Base-by-base conservation (phyloP, 2,113 vertebrate species). In the Sylvietta virens region DNA sequence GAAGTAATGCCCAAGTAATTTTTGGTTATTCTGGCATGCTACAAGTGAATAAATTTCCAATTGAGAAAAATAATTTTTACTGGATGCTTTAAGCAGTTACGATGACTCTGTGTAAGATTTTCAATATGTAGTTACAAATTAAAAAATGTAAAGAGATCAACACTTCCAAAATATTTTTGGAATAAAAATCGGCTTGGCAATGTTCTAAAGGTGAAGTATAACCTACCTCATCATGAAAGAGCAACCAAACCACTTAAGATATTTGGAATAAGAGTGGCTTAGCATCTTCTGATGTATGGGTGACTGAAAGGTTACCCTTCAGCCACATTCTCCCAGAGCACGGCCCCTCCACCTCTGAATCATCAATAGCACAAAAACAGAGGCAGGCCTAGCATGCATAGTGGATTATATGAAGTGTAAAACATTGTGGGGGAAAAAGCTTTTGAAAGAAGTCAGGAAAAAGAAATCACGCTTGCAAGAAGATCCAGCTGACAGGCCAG, bases 401-500 rank as follows among this genome's bases (percentile, higher is more conserved):
- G 98, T 98, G 98, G 98, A 98, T 98, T 99, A 99, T 98, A 99
- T 98, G 98, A 99, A 99, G 98, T 99, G 99, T 99, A 99, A 99
- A 99, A 99, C 98, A 99, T 98, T 98, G 98, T 97, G 88, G 80
- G 80, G 91, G 65, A 80, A 69, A 98, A 98, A 98, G 98, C 98
- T 98, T 98, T 98, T 98, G 98, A 98, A 98, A 98, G 98, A 98
- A 96, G 98, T 98, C 84, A 97, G 97, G 98, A 98, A 98, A 98
- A 97, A 98, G 97, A 98, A 98, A 98, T 98, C 98, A 98, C 88
- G 78, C 98, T 98, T 97, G 97, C 97, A 98, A 96, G 98, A 98
- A 98, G 98, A 98, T 98, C 97, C 97, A 97, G 97, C 98, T 98
- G 98, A 98, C 98, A 98, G 98, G 98, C 96, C 87, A 81, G 96